phyloP scores from a whole-genome alignment of 2,113 vertebrate genomes.

The Pteruthius melanotis region DNA sequence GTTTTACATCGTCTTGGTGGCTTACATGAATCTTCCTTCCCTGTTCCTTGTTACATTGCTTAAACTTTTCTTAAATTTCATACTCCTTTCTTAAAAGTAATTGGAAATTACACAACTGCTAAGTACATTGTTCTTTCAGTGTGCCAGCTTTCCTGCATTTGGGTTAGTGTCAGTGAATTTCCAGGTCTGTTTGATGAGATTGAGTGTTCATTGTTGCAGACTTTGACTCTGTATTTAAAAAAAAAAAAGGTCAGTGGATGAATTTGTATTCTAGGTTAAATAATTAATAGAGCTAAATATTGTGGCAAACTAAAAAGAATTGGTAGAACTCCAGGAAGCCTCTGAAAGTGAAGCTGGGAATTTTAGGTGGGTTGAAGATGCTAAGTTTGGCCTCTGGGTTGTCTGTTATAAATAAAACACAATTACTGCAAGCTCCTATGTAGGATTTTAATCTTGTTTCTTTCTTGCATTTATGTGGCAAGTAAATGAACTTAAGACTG shows the following conservation, averaged over 20 bases:
- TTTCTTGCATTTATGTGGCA: background rate
- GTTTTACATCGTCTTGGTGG: background rate
- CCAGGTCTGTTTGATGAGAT: background rate
- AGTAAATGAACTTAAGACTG: background rate
- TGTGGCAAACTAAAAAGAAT: background rate
- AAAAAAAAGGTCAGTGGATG: background rate
- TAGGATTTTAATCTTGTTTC: background rate
- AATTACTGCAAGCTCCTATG: background rate
- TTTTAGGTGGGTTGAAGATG: background rate
- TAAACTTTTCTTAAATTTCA: background rate
- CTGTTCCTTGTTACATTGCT: background rate
- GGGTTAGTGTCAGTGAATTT: background rate
- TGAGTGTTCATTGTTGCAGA: background rate
- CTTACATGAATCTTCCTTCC: background rate
- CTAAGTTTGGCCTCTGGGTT: background rate
- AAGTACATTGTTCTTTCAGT: background rate
- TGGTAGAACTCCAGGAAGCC: background rate
- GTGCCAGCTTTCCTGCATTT: background rate
- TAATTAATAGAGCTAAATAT: background rate
- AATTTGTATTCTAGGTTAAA: background rate
- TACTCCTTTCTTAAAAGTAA: background rate
- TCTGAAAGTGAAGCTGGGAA: background rate
- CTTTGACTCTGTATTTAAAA: background rate
- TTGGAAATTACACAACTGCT: background rate
- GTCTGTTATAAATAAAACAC: background rate